Evolutionary conservation across 2,113 vertebrate species (phyloP), one percentile per base, ranked within the genome.

Genomic region (Pachycephala philippinensis): DNA sequence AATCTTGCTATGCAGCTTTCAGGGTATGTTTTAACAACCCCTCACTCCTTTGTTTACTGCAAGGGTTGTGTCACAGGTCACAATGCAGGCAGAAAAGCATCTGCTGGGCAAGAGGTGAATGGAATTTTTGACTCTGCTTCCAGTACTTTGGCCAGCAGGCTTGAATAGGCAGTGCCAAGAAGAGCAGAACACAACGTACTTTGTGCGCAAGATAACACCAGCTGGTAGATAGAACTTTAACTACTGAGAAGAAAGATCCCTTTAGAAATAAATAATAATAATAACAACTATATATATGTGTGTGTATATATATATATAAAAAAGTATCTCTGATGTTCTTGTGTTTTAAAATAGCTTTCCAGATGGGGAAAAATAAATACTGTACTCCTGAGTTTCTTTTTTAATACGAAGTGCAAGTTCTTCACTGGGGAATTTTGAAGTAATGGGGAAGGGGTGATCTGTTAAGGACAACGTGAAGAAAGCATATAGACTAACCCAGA

Each of bases 61-160:
- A 71, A 2, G 11, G 42, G 33, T 52, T 3, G 1, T 82, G 89
- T 84, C 57, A 82, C 30, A 91, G 85, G 89, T 93, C 20, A 0
- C 65, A 72, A 1, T 69, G 37, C 40, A 82, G 77, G 63, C 72
- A 71, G 77, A 69, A 93, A 91, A 94, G 65, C 81, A 68, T 89
- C 70, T 94, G 74, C 70, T 89, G 63, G 75, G 79, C 54, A 61
- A 80, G 92, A 80, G 83, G 88, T 61, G 59, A 95, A 90, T 70
- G 86, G 90, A 95, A 86, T 92, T 90, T 95, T 65, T 94, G 79
- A 92, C 59, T 87, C 50, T 76, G 45, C 79, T 65, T 85, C 52
- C 81, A 87, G 77, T 85, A 42, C 53, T 94, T 79, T 64, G 84
- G 78, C 74, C 61, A 66, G 65, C 74, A 52, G 82, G 60, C 81